Conservation (phyloP, 2,113 vertebrate genomes). For the Sander vitreus region DNA sequence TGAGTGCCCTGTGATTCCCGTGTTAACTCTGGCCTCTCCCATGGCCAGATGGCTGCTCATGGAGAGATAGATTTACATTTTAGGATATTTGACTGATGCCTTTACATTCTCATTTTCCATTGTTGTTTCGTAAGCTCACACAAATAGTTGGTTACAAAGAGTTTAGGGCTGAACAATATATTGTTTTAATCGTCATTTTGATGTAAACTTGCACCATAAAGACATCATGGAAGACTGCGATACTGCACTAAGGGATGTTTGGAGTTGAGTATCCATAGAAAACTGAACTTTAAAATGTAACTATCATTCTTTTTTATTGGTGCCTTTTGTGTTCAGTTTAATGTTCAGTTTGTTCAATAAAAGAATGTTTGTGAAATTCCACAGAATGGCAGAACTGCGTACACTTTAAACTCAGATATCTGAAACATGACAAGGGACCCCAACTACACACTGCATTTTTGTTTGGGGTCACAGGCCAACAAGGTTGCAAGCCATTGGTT, state of each 20-base stretch:
- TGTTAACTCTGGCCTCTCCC: conserved; percentile 31
- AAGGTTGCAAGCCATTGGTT: neutral
- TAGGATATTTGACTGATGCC: neutral
- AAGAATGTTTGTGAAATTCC: no score
- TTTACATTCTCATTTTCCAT: neutral
- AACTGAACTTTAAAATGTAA: no score
- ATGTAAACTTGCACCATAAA: no score
- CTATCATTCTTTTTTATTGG: no score
- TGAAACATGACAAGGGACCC: neutral
- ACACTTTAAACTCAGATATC: neutral
- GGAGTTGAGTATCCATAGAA: no score
- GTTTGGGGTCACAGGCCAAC: neutral
- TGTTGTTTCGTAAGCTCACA: neutral
- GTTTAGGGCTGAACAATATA: no score
- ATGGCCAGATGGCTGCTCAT: conserved; percentile 51
- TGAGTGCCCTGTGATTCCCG: conserved; percentile 46
- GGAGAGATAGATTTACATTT: conserved; percentile 21
- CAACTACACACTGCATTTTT: neutral
- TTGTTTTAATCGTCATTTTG: no score
- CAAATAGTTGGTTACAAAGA: neutral
- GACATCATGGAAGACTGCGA: no score
- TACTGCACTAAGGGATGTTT: no score
- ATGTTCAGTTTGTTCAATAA: no score
- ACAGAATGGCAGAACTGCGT: no score
- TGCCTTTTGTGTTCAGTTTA: no score